Base-by-base conservation (phyloP, 2,797 vertebrate genomes). In the Fringilla coelebs region DNA sequence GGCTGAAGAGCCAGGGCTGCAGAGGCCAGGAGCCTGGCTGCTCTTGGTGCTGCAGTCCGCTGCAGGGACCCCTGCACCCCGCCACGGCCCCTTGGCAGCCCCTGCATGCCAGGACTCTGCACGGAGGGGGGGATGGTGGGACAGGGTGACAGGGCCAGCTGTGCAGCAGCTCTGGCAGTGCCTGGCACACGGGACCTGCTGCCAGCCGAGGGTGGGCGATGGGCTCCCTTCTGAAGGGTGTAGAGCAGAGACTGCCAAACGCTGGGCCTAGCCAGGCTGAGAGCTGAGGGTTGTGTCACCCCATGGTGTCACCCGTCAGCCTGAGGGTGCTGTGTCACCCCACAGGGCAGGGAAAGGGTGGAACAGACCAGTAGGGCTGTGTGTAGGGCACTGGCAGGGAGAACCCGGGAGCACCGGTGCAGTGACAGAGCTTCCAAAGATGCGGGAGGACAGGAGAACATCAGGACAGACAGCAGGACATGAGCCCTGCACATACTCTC, bases 1-100 rank as follows among this genome's bases (percentile, higher is more conserved):
- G 97, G 97, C 96, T 96, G 92, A 96, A 95, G 97, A 97, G 97
- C 96, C 95, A 79, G 32, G 63, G 43, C 7, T 26, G 41, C 4
- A 1, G 25, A 4, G 34, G 48, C 36, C 10, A 81, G 57, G 48
- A 54, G 51, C 38, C 63, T 5, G 31, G 13, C 7, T 31, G 49
- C 21, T 45, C 45, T 29, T 4, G 1, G 29, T 29, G 26, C 58
- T 20, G 62, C 61, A 15, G 51, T 19, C 49, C 34, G 24, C 6
- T 48, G 65, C 40, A 57, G 28, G 31, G 36, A 7, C 1, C 17
- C 38, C 32, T 31, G 21, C 43, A 32, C 16, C 34, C 75, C 1
- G 0, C 16, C 8, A 1, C 0, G 0, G 25, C 18, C 25, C 52
- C 62, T 48, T 49, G 2, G 1, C 34, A 49, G 19, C 34, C 34